Percentiles rank a stretch among this genome's conserved stretches.
Evolutionary conservation across 2,797 vertebrate genomes (phyloP).

Genomic region (Hippoglossus hippoglossus): DNA sequence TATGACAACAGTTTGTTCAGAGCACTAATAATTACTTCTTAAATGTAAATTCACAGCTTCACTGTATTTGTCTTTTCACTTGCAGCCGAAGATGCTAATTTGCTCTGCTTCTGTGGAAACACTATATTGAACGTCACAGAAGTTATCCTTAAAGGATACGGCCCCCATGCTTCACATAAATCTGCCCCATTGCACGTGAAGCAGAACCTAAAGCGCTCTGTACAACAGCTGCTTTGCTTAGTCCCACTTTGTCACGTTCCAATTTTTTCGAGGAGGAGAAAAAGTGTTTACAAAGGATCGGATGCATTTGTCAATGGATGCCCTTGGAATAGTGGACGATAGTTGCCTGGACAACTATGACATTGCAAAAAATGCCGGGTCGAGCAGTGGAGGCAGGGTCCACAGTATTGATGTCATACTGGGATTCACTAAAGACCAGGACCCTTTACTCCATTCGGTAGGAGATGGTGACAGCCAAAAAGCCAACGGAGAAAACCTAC

Average conservation of each 20-base stretch:
- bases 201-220: slow-evolving; percentile 21
- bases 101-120: slow-evolving; percentile 35
- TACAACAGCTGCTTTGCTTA: slow-evolving; percentile 17
- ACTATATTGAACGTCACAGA: slow-evolving; percentile 17
- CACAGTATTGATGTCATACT: slow-evolving; percentile 88
- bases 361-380: slow-evolving; percentile 81
- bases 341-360: slow-evolving; percentile 85
- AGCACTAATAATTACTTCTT: no score
- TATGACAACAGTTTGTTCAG: no score
- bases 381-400: slow-evolving; percentile 75
- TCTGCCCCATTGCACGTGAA: slow-evolving; percentile 41
- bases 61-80: slow-evolving; percentile 6
- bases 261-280: slow-evolving; percentile 38
- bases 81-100: slow-evolving; percentile 60
- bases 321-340: slow-evolving; percentile 85
- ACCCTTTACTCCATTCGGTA: slow-evolving; percentile 77
- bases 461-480: slow-evolving; percentile 69
- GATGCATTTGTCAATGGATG: slow-evolving; percentile 89
- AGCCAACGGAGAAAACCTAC: slow-evolving; percentile 58
- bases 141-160: slow-evolving; percentile 37
- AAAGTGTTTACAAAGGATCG: slow-evolving; percentile 64
- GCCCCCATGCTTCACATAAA: slow-evolving; percentile 24
- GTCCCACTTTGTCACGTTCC: slow-evolving; percentile 25
- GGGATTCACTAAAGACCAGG: slow-evolving; percentile 88
- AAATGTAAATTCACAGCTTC: slow-evolving; percentile 1